Base-by-base conservation (phyloP, 2,888 invertebrate genomes). In the Podabrus alpinus region DNA sequence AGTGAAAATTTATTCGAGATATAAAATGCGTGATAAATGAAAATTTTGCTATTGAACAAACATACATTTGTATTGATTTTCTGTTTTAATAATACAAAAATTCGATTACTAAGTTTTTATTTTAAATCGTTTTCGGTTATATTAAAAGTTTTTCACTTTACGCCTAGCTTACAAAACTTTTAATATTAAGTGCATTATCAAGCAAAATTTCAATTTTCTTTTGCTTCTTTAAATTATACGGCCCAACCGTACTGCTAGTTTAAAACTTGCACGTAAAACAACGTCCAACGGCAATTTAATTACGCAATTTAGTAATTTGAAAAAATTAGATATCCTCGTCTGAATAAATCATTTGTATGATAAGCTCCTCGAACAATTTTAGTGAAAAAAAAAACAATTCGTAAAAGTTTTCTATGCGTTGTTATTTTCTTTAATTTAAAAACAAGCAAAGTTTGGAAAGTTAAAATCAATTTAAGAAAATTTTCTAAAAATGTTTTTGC, bases 141-240 rank as follows among this genome's bases (percentile, higher is more conserved):
- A 70, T 64, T 70, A 70, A 70, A 70, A 70, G 64, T 70, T 70
- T 70, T 70, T 70, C 64, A 70, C 64, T 70, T 70, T 70, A 25
- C 69, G 70, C 70, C 64, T 70, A 70, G 59, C 70, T 66, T 64
- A 59, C 70, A 70, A 70, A 64, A 70, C 64, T 70, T 70, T 70
- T 70, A 70, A 70, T 64, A 70, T 70, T 24, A 70, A 70, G 64
- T 70, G 70, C 70, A 70, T 70, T 70, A 70, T 70, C 70, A 70
- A 25, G 64, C 17, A 59, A 45, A 64, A 59, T 64, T 70, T 66
- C 19, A 70, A 70, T 64, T 66, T 70, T 64, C 64, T 19, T 66
- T 24, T 70, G 64, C 70, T 66, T 19, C 62, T 64, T 64, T 19
- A 17, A 62, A 62, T 62, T 62, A 62, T 62, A 62, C 19, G 62